Evolutionary conservation across 2,113 vertebrate species (phyloP).

Genomic region (Oncorhynchus mykiss): DNA sequence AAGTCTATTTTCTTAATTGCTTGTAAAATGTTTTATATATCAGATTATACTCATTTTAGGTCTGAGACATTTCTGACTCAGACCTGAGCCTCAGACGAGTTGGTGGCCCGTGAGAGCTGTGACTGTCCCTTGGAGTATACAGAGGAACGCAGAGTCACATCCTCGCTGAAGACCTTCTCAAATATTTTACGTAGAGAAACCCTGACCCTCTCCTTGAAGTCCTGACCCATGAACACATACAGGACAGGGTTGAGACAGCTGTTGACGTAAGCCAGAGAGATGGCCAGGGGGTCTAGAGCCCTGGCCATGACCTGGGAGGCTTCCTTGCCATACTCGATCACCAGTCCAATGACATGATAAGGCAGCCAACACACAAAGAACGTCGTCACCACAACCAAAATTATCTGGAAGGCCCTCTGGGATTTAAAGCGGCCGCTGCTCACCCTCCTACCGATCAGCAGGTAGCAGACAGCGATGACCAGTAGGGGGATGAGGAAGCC

Average conservation of each 20-base stretch:
- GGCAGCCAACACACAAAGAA: constrained; percentile 83
- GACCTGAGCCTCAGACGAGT: constrained; percentile 24
- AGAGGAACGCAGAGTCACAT: constrained; percentile 29
- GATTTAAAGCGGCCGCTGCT: constrained; percentile 45
- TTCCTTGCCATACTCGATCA: constrained; percentile 27
- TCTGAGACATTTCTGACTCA: constrained; percentile 9
- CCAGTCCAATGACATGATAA: constrained; percentile 71
- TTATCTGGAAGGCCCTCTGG: constrained; percentile 60
- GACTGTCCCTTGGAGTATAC: constrained; percentile 44
- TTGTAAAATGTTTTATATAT: background rate
- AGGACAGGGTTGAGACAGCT: constrained; percentile 85
- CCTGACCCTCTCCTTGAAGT: constrained; percentile 70
- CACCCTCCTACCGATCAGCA: constrained; percentile 57
- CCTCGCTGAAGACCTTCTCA: constrained; percentile 75
- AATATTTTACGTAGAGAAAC: constrained; percentile 67
- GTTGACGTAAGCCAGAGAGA: constrained; percentile 81
- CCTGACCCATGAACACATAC: constrained; percentile 79
- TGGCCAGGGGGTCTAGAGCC: constrained; percentile 63
- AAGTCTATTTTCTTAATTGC: background rate
- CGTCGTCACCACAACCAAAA: constrained; percentile 53
- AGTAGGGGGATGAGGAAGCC: constrained; percentile 77
- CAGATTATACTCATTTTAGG: too few species aligned
- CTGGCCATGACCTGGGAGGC: background rate
- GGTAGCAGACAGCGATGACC: constrained; percentile 69
- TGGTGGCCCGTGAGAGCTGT: constrained; percentile 22